These are phyloP conservation scores for Diorhabda sublineata DNA, from an alignment of 1,140 invertebrate species.

Conservation along the genomic window DNA sequence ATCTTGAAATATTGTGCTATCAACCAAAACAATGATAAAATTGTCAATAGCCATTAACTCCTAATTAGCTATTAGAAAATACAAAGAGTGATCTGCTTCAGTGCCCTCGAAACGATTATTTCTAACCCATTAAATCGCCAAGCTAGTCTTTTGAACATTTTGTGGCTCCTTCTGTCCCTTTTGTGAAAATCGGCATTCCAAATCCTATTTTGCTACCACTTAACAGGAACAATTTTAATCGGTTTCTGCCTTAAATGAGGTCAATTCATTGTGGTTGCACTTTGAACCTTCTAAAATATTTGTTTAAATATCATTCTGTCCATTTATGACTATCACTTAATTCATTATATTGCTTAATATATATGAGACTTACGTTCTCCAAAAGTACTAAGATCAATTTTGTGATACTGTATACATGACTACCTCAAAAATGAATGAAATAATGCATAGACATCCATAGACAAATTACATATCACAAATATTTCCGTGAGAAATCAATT, in stretches of 20 bases:
- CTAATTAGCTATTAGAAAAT: constrained; percentile 3
- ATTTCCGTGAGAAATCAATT: no score
- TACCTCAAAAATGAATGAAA: no score
- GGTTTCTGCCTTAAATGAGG: background rate
- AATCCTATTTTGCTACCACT: background rate
- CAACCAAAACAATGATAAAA: background rate
- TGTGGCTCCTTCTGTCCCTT: background rate
- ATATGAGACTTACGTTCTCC: no score
- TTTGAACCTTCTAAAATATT: no score
- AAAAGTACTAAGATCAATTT: no score
- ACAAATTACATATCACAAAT: no score
- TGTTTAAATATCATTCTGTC: no score
- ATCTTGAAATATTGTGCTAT: constrained; percentile 3
- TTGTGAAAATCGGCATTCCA: background rate
- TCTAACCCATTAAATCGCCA: constrained; percentile 1
- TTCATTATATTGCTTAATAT: no score
- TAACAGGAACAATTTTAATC: background rate
- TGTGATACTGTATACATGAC: no score
- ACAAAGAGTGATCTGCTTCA: background rate
- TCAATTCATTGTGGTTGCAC: background rate
- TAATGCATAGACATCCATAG: no score
- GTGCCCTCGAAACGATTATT: constrained; percentile 1
- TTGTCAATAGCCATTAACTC: background rate
- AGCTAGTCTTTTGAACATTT: constrained; percentile 3
- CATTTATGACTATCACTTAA: no score